phyloP scores from a whole-genome alignment of 1,140 invertebrate species.

The Drosophila malerkotliana region DNA sequence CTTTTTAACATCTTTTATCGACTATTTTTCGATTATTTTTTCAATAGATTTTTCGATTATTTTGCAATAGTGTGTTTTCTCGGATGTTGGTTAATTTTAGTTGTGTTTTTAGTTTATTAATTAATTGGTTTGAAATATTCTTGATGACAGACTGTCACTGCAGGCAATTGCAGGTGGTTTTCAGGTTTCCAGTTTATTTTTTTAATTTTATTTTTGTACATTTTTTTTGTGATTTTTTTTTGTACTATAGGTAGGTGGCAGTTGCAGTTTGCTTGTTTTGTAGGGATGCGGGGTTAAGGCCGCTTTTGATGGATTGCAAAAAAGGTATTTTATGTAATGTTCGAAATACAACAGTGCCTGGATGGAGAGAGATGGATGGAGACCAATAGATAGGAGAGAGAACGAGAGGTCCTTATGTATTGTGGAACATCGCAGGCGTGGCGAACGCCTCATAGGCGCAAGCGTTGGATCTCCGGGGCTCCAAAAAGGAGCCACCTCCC shows the following conservation, averaged over 20 bases:
- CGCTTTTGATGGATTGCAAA: constrained; percentile 77
- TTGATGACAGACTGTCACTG: constrained; percentile 32
- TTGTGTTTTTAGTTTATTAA: constrained; percentile 43
- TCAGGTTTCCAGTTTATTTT: not conserved
- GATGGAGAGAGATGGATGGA: not conserved
- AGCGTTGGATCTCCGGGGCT: constrained; percentile 63
- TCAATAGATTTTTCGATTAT: no score
- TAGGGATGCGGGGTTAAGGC: constrained; percentile 12
- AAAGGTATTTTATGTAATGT: constrained; percentile 73
- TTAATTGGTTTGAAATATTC: constrained; percentile 65
- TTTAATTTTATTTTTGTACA: not conserved
- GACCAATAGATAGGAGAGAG: constrained; percentile 7
- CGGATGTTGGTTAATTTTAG: no score
- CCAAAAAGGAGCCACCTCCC: constrained; percentile 54
- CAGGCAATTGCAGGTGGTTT: constrained; percentile 37
- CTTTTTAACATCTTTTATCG: no score
- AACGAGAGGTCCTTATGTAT: constrained; percentile 32
- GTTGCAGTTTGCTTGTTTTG: not conserved
- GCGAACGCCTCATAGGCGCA: constrained; percentile 72
- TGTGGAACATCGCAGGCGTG: constrained; percentile 45
- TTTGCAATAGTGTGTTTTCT: no score
- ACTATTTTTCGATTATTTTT: no score
- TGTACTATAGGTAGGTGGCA: not conserved
- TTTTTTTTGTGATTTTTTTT: not conserved
- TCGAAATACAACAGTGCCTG: constrained; percentile 2